A percentile compares a stretch with the other conserved stretches of the same genome.
Evolutionary conservation across 2,888 invertebrate genomes (phyloP).

Genomic region (Orthosia gracilis): DNA sequence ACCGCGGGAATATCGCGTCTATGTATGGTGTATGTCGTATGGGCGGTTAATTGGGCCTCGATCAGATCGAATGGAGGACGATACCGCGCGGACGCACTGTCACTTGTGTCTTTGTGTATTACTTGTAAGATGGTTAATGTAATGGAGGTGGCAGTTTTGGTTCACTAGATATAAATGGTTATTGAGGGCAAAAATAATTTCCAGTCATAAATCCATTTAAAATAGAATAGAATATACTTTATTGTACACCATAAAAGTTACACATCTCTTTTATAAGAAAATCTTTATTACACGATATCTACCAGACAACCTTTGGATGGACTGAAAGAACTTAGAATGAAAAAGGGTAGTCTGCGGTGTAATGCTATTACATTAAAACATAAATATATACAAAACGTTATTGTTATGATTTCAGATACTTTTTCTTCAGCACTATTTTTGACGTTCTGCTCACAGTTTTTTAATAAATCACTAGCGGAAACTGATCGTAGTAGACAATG

Average conservation of each 20-base stretch:
- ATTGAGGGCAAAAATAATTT: not conserved
- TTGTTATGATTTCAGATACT: not conserved
- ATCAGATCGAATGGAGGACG: conserved; percentile 72
- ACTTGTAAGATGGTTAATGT: not conserved
- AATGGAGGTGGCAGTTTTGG: conserved; percentile 37
- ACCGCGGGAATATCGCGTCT: conserved; percentile 21
- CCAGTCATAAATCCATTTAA: not conserved
- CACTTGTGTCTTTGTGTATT: conserved; percentile 37
- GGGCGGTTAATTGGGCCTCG: conserved; percentile 78
- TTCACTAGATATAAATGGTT: not conserved
- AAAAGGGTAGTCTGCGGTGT: too few relatives aligned
- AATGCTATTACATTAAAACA: too few relatives aligned
- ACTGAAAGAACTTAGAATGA: too few relatives aligned
- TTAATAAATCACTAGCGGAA: not conserved
- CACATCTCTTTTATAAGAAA: too few relatives aligned
- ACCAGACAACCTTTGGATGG: too few relatives aligned
- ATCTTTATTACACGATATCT: too few relatives aligned
- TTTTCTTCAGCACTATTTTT: not conserved
- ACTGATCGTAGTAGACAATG: not conserved
- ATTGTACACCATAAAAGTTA: too few relatives aligned
- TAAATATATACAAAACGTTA: too few relatives aligned
- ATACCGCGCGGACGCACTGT: conserved; percentile 60
- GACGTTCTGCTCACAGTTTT: not conserved
- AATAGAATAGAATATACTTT: too few relatives aligned
- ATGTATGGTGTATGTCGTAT: conserved; percentile 46